Conservation (phyloP, 2,888 invertebrate species). For the Melikaiella ostensackeni region DNA sequence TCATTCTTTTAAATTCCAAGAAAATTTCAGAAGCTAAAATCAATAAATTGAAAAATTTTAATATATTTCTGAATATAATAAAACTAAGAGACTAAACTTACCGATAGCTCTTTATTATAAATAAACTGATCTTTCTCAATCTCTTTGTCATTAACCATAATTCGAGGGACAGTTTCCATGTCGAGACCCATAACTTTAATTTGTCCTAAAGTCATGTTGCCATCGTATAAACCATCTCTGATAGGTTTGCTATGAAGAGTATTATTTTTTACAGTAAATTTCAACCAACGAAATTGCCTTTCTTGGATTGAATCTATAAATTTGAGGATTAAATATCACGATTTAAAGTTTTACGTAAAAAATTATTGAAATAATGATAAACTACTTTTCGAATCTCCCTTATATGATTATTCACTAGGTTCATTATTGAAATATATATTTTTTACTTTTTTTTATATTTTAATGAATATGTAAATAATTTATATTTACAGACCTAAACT, state of each 20-base stretch:
- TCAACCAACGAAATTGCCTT: constrained; percentile 64
- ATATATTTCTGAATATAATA: neutral
- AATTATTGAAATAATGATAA: neutral
- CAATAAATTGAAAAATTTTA: no score
- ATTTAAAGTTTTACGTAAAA: constrained; percentile 10
- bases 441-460: neutral
- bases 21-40: neutral
- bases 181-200: constrained; percentile 71
- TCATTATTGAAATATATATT: no score
- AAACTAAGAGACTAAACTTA: constrained; percentile 55
- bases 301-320: constrained; percentile 67
- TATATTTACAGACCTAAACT: constrained; percentile 80
- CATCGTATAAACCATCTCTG: constrained; percentile 26
- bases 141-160: constrained; percentile 53
- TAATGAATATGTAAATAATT: constrained; percentile 10
- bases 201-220: constrained; percentile 59
- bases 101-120: constrained; percentile 59
- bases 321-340: constrained; percentile 23
- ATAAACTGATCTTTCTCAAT: constrained; percentile 57
- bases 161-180: constrained; percentile 66
- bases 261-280: constrained; percentile 60
- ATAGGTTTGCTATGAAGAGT: constrained; percentile 48
- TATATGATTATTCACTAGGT: no score
- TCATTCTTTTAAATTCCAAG: neutral
- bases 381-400: no score